These are phyloP conservation scores for Tetrax tetrax DNA, from an alignment of 2,113 vertebrate species.

Conservation along the genomic window DNA sequence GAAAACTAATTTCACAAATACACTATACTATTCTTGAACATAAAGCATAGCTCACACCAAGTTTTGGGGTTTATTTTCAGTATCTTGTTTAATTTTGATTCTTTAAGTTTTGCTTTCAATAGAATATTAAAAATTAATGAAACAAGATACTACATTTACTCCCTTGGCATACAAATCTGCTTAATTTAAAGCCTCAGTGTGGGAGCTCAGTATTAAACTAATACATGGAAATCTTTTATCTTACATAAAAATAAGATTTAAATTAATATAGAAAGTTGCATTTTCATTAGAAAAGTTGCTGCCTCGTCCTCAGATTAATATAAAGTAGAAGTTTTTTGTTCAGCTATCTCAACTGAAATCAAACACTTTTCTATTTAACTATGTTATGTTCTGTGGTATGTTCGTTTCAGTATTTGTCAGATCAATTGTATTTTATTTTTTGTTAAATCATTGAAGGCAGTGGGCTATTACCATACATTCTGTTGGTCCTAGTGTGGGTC, in stretches of 20 bases:
- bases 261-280: not conserved
- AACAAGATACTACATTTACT: not conserved
- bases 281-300: not conserved
- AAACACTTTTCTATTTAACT: not conserved
- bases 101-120: not conserved
- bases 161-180: not conserved
- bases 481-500: not conserved
- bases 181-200: not conserved
- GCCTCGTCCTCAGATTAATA: rapidly evolving
- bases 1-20: not conserved
- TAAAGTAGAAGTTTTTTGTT: not conserved
- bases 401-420: not conserved
- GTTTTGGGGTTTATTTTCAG: not conserved
- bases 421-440: not conserved
- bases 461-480: rapidly evolving
- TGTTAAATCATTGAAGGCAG: not conserved
- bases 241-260: not conserved
- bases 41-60: not conserved
- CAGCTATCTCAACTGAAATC: not conserved
- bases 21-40: rapidly evolving
- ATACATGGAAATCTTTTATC: not conserved
- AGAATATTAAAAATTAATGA: not conserved
- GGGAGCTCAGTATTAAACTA: not conserved
- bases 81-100: not conserved
- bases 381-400: rapidly evolving